A percentile compares a stretch with the other conserved stretches of the same genome.
phyloP scores from a whole-genome alignment of 1,140 invertebrate species.

The Philopotamus ludificatus region DNA sequence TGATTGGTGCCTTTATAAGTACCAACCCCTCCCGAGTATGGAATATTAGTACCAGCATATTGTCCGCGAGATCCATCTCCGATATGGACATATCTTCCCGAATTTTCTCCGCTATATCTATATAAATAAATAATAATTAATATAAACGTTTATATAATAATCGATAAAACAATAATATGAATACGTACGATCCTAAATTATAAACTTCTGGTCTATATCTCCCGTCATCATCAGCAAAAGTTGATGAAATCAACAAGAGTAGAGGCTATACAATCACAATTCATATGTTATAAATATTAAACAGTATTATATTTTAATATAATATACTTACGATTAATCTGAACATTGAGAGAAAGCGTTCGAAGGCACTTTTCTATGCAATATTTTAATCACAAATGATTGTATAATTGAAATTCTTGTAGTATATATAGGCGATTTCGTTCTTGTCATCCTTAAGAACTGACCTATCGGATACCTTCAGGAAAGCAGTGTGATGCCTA shows the following conservation, averaged over 20 bases:
- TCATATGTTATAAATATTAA: background rate
- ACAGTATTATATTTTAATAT: conserved; percentile 2
- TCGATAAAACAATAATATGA: background rate
- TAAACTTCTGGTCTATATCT: conserved; percentile 42
- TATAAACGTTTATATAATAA: background rate
- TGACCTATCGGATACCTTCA: conserved; percentile 1
- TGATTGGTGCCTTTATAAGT: background rate
- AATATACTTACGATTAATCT: conserved; percentile 6
- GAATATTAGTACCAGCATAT: conserved; percentile 9
- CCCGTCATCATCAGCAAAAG: conserved; percentile 46
- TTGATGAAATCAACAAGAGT: background rate
- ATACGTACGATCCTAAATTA: conserved; percentile 25
- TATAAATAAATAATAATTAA: background rate
- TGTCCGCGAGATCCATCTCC: conserved; percentile 30
- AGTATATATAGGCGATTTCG: conserved; percentile 7
- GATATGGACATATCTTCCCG: conserved; percentile 35
- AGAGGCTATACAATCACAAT: conserved; percentile 7
- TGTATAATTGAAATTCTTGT: background rate
- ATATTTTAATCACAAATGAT: conserved; percentile 8
- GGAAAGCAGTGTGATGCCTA: background rate
- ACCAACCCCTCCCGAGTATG: conserved; percentile 9
- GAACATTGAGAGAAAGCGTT: background rate
- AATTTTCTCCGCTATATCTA: conserved; percentile 19
- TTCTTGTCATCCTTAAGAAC: conserved; percentile 14
- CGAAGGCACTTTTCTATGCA: background rate